phyloP scores from a whole-genome alignment of 2,888 invertebrate genomes.

The Lottia gigantea region DNA sequence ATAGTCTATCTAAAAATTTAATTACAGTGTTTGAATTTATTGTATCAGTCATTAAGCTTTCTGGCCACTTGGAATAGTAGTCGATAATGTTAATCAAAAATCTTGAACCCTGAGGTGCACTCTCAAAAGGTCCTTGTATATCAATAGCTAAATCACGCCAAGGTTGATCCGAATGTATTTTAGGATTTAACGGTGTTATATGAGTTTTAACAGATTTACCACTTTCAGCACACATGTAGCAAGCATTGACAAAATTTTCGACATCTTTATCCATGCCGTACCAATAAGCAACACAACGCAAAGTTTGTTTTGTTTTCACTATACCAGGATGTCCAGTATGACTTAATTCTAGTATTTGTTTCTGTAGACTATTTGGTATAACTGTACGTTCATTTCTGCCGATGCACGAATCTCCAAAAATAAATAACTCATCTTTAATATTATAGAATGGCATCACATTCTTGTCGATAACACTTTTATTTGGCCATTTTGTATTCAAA shows the following conservation, averaged over 20 bases:
- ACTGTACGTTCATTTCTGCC: no score
- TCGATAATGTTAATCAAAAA: background rate
- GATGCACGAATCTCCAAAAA: no score
- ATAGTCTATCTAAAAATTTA: background rate
- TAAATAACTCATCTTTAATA: no score
- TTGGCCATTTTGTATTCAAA: no score
- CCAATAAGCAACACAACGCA: conserved; percentile 21
- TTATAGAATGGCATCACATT: no score
- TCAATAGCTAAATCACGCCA: background rate
- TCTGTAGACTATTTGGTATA: no score
- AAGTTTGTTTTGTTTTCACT: no score
- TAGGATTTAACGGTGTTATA: background rate
- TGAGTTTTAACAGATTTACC: conserved; percentile 5
- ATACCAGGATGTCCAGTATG: no score
- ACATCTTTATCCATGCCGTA: conserved; percentile 20
- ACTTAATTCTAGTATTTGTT: no score
- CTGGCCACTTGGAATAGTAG: background rate
- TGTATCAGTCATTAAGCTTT: background rate
- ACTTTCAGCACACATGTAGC: conserved; percentile 5
- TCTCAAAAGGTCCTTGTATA: conserved; percentile 2
- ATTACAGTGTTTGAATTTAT: background rate
- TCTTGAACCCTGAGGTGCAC: background rate
- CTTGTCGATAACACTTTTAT: no score
- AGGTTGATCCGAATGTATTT: background rate
- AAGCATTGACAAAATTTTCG: conserved; percentile 17